Evolutionary conservation across 2,113 vertebrate genomes (phyloP), one percentile per base, ranked within the genome.

Genomic region (Kryptolebias marmoratus): DNA sequence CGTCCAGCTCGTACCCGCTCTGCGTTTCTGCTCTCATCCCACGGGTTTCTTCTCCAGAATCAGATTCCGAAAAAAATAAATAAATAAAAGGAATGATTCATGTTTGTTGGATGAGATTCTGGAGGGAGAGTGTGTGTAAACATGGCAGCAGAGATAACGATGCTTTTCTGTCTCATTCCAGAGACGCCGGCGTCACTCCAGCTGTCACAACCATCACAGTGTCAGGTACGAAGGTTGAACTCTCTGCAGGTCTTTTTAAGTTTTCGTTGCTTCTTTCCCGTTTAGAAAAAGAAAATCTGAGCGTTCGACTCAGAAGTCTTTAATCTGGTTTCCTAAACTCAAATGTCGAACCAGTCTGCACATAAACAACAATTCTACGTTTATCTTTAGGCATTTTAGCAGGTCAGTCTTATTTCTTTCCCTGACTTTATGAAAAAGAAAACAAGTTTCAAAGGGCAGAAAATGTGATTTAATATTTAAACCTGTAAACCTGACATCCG

Each of bases 121-220:
- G 42, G 66, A 79, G 61, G 36, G 42, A 68, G 65, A 73, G 10
- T 59, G 31, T 27, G 42, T 67, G 12, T 64, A 36, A 73, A 64
- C 63, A 64, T 39, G 32, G 47, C 6, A 62, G 59, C 48, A 58
- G 66, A 87, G 64, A 78, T 64, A 32, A 73, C 87, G 22, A 62
- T 59, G 11, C 56, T 86, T 68, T 77, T 68, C 64, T 82, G 56
- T 85, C 27, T 89, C 45, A 74, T 92, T 93, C 39, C 93, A 99
- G 98, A 75, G 98, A 99, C 66, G 96, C 98, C 1, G 98, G 98
- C 83, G 92, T 98, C 88, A 96, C 90, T 89, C 96, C 97, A 78
- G 91, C 94, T 0, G 86, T 96, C 76, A 95, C 96, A 16, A 88
- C 96, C 68, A 93, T 96, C 91, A 95, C 96, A 1, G 95, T 95